Base-by-base conservation (phyloP, 92 coral and sea anemone species). In the Hydrozoanthus gracilis region DNA sequence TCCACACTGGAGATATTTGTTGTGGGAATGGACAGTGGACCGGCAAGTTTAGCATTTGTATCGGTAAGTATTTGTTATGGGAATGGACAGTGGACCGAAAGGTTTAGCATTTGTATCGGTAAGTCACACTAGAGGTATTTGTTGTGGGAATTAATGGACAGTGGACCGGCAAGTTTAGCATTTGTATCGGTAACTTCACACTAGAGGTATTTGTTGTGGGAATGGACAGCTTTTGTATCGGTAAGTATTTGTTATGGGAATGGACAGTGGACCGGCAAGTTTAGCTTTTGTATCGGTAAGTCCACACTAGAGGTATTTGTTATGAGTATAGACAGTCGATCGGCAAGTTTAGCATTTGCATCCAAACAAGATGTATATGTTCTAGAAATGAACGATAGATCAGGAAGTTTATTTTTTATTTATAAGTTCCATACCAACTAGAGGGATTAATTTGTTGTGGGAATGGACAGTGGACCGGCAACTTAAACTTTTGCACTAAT, bases 91-190 rank as follows among this genome's bases (percentile, higher is more conserved):
- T 94, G 98, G 98, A 92, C 93, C 39, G 92, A 93, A 11, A 86
- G 44, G 44, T 82, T 82, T 77, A 90, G 89, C 60, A 83, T 93
- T 39, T 96, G 98, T 67, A 91, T 86, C 27, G 98, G 98, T 96
- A 64, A 87, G 79, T 12, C 45, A 48, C 15, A 13, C 17, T 88
- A 44, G 10, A 5, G 4, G 76, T 39, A 71, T 72, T 44, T 72
- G 6, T 18, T 44, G 39, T 27, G 39, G 39, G 39, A 27, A 27
- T 27, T 16, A 82, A 79, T 82, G 98, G 98, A 8, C 76, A 78
- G 64, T 94, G 98, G 98, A 92, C 93, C 39, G 92, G 94, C 12
- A 86, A 50, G 44, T 82, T 82, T 77, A 90, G 89, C 60, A 83
- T 93, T 39, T 96, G 98, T 67, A 91, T 86, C 27, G 98, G 98